Conservation (phyloP, 2,888 invertebrate genomes). For the Graphium colonna region DNA sequence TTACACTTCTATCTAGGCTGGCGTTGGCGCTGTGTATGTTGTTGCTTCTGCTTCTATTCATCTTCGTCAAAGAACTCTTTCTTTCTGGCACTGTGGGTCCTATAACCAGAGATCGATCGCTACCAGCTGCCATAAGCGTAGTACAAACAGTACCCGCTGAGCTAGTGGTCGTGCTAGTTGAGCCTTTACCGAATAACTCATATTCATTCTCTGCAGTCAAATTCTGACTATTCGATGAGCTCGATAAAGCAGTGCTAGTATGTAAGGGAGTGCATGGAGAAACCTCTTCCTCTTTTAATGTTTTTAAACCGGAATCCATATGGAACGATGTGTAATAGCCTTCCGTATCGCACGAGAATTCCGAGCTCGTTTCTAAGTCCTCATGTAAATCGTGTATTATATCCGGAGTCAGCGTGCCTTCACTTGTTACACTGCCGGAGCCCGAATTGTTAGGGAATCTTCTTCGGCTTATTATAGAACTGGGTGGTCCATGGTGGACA, state of each 20-base stretch:
- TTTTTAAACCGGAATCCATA: constrained; percentile 95
- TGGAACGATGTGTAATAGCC: constrained; percentile 99
- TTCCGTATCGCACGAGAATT: constrained; percentile 97
- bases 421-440: constrained; percentile 91
- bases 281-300: constrained; percentile 85
- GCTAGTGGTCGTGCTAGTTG: constrained; percentile 94
- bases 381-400: constrained; percentile 89
- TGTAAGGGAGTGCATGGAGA: constrained; percentile 86
- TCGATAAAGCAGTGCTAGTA: constrained; percentile 84
- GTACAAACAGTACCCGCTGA: constrained; percentile 95
- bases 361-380: constrained; percentile 93
- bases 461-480: constrained; percentile 84
- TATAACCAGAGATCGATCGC: constrained; percentile 80
- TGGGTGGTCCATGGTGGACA: constrained; percentile 82
- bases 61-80: constrained; percentile 86
- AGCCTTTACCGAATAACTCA: constrained; percentile 94
- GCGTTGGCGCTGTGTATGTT: constrained; percentile 74
- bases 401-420: constrained; percentile 91
- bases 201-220: constrained; percentile 92
- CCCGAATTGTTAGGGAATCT: constrained; percentile 86
- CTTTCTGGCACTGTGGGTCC: constrained; percentile 91
- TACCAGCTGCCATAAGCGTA: constrained; percentile 85
- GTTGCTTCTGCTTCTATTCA: constrained; percentile 73
- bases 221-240: constrained; percentile 85
- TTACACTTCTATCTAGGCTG: constrained; percentile 77